These are phyloP conservation scores for Nomada lathburiana DNA, from an alignment of 2,888 invertebrate genomes.

Conservation along the genomic window DNA sequence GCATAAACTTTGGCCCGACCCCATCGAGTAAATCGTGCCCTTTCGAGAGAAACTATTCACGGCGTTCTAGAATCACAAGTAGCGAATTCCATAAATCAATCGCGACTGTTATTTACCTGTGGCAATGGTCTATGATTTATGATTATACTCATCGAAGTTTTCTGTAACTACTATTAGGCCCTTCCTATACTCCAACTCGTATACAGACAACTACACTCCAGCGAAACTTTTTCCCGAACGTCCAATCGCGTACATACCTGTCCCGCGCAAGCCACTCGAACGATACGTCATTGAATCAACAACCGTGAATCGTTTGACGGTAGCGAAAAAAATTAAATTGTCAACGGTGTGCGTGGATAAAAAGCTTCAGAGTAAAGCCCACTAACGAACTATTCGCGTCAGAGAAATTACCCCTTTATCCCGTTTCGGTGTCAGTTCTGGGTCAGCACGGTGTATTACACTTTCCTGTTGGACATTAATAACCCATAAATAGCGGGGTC, in stretches of 20 bases:
- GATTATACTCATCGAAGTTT: slow-evolving; percentile 1
- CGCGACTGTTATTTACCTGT: neutral
- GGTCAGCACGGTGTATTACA: slow-evolving; percentile 67
- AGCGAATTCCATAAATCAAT: slow-evolving; percentile 9
- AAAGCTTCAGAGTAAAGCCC: neutral
- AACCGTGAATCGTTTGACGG: neutral
- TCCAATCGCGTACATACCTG: slow-evolving; percentile 15
- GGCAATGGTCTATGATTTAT: neutral
- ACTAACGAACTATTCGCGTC: slow-evolving; percentile 62
- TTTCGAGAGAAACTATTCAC: neutral
- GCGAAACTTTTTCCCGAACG: neutral
- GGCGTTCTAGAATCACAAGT: neutral
- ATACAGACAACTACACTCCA: neutral
- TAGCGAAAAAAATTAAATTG: slow-evolving; percentile 12
- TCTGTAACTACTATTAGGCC: neutral
- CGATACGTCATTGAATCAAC: neutral
- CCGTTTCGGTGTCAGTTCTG: slow-evolving; percentile 66
- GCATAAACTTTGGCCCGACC: too few species aligned
- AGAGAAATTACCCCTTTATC: slow-evolving; percentile 64
- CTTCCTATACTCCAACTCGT: neutral
- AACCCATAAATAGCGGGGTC: slow-evolving; percentile 32
- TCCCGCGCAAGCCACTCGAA: neutral
- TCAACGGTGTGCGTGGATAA: slow-evolving; percentile 2
- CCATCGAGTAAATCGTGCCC: too few species aligned
- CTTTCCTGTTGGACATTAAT: slow-evolving; percentile 71